Conservation (phyloP, 2,888 invertebrate genomes). For the Nephrotoma flavescens region DNA sequence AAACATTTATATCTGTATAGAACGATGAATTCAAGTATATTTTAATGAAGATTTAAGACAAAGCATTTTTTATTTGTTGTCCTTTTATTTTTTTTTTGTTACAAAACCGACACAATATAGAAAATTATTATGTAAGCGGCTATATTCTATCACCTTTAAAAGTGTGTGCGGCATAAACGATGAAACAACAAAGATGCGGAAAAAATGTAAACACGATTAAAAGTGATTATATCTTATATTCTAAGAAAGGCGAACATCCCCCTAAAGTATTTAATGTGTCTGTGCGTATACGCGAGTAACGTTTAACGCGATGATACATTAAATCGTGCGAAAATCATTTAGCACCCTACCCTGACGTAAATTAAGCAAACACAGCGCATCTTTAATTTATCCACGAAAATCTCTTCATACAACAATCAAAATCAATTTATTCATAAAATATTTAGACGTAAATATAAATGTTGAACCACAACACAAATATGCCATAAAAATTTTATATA, state of each 20-base stretch:
- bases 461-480: neutral
- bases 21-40: neutral
- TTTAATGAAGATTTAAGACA: neutral
- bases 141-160: neutral
- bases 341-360: too few species aligned
- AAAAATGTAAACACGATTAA: neutral
- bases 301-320: too few species aligned
- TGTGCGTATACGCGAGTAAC: too few species aligned
- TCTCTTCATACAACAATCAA: neutral
- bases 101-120: neutral
- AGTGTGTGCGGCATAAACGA: neutral
- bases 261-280: neutral
- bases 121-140: neutral
- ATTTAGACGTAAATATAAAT: neutral
- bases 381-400: neutral
- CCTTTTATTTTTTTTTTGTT: neutral
- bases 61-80: neutral
- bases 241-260: neutral
- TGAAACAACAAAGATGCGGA: neutral
- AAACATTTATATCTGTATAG: neutral
- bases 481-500: neutral
- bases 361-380: neutral
- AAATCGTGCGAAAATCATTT: too few species aligned
- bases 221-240: neutral
- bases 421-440: neutral